Conservation (phyloP, 2,888 invertebrate genomes). For the Dolomedes plantarius region DNA sequence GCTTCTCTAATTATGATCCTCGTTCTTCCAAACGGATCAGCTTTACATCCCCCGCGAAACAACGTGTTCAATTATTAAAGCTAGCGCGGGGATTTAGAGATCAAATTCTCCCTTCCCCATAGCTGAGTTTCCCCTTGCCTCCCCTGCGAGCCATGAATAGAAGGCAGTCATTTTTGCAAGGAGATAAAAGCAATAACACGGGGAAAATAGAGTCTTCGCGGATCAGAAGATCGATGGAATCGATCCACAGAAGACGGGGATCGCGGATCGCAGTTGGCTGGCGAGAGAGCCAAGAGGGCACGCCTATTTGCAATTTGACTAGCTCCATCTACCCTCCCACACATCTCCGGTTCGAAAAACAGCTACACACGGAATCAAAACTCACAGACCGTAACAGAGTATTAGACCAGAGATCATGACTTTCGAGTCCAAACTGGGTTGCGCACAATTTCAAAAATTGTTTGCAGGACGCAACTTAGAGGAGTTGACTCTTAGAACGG, state of each 20-base stretch:
- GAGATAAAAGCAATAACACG: constrained; percentile 67
- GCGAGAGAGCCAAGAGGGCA: constrained; percentile 14
- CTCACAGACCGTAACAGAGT: no score
- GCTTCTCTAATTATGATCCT: constrained; percentile 44
- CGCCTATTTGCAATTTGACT: constrained; percentile 54
- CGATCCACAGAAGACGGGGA: constrained; percentile 51
- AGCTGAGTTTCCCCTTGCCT: neutral
- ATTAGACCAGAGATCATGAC: no score
- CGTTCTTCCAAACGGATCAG: constrained; percentile 21
- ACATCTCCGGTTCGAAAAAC: neutral
- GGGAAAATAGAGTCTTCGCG: constrained; percentile 51
- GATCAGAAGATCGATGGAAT: constrained; percentile 47
- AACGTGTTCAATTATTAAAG: constrained; percentile 57
- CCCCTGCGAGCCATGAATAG: constrained; percentile 25
- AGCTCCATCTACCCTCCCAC: no score
- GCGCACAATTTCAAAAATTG: no score
- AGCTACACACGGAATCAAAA: neutral
- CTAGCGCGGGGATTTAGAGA: constrained; percentile 29
- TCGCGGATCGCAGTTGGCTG: constrained; percentile 27
- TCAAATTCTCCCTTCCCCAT: constrained; percentile 31
- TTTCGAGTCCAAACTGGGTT: no score
- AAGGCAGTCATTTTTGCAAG: constrained; percentile 52
- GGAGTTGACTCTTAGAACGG: no score
- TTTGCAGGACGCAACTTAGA: no score
- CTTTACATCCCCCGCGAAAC: constrained; percentile 36